Conservation (phyloP, 2,797 vertebrate species). For the Discoglossus pictus region DNA sequence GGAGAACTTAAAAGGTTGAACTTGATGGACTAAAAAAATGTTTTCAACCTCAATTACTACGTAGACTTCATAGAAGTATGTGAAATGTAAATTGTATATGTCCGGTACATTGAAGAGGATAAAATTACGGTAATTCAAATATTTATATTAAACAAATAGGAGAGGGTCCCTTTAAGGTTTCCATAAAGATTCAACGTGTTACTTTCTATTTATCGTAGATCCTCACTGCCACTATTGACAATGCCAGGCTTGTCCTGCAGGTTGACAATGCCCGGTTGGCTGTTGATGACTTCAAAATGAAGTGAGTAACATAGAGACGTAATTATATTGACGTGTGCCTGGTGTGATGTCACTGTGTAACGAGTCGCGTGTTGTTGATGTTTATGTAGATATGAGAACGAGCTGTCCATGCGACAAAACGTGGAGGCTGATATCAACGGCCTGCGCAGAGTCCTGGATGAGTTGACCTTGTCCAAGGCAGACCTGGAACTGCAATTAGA, state of each 20-base stretch:
- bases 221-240: conserved; percentile 17
- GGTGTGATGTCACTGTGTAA: not conserved
- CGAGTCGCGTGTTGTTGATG: not conserved
- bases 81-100: no score
- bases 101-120: no score
- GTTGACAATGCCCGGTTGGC: conserved; percentile 41
- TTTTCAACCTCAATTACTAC: no score
- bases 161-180: no score
- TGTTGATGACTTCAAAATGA: conserved; percentile 41
- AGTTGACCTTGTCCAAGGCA: conserved; percentile 23
- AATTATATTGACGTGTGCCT: not conserved
- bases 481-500: conserved; percentile 41
- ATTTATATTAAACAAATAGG: no score
- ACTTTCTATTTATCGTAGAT: conserved; percentile 19
- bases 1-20: no score
- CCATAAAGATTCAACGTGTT: no score
- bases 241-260: conserved; percentile 21
- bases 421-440: conserved; percentile 43
- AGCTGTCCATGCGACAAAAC: conserved; percentile 33
- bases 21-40: no score
- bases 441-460: conserved; percentile 39
- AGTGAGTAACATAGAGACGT: conserved; percentile 22
- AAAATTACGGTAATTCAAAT: no score
- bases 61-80: no score
- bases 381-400: conserved; percentile 35